A percentile compares a stretch with the other conserved stretches of the same genome.
Evolutionary conservation across 2,113 vertebrate species (phyloP).

Genomic region (Peromyscus leucopus): DNA sequence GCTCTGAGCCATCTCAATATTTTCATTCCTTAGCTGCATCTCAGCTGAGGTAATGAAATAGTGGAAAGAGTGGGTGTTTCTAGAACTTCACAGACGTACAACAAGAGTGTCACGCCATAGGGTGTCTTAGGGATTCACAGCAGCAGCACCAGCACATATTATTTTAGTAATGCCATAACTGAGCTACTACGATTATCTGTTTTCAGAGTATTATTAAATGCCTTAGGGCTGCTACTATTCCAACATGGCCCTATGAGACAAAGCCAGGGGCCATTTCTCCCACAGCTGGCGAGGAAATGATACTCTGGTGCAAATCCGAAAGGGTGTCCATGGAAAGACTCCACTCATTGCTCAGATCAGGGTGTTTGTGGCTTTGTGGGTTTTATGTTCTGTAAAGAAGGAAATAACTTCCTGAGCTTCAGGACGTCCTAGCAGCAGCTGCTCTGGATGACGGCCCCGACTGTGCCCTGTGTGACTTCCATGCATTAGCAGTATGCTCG

Average conservation of each 20-base stretch:
- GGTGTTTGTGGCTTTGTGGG: neutral
- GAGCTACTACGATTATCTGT: neutral
- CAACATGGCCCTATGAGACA: neutral
- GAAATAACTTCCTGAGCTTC: neutral
- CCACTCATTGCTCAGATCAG: neutral
- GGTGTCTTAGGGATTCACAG: neutral
- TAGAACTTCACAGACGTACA: neutral
- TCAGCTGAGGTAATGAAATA: neutral
- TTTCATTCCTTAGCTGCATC: neutral
- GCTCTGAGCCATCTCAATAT: neutral
- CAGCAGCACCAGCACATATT: neutral
- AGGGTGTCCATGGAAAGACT: neutral
- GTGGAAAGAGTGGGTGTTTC: neutral
- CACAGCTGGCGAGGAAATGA: neutral
- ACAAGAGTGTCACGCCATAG: neutral
- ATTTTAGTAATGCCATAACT: neutral
- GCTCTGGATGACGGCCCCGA: neutral
- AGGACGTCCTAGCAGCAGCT: neutral
- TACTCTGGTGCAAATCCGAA: neutral
- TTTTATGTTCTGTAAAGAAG: neutral
- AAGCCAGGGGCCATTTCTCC: neutral
- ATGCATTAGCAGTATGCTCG: rapidly evolving
- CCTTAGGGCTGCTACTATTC: neutral
- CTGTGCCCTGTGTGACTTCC: neutral
- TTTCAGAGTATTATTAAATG: neutral